Evolutionary conservation across 1,140 invertebrate species (phyloP).

Genomic region (Euwallacea similis): DNA sequence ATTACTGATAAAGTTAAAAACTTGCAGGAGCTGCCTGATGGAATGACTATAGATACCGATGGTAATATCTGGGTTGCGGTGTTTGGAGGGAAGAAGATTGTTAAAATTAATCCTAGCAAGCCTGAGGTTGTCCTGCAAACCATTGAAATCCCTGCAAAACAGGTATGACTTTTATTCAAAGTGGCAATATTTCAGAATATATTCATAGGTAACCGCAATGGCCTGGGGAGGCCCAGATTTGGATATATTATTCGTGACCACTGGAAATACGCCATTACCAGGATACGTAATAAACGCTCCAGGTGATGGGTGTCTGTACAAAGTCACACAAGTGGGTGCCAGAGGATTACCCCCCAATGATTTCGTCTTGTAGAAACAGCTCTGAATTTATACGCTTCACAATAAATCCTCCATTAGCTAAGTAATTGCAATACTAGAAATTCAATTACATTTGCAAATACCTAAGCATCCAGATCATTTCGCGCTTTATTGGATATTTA

Average conservation of each 20-base stretch:
- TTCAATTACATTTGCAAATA: background rate
- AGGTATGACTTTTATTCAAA: constrained; percentile 37
- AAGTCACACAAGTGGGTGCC: constrained; percentile 37
- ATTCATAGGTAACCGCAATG: constrained; percentile 68
- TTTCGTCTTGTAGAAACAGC: background rate
- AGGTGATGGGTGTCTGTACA: constrained; percentile 34
- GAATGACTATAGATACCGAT: constrained; percentile 69
- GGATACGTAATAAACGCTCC: constrained; percentile 9
- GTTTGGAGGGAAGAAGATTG: constrained; percentile 53
- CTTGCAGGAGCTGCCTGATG: constrained; percentile 59
- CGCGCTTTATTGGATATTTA: too few relatives aligned
- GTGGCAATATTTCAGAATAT: background rate
- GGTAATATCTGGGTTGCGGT: constrained; percentile 68
- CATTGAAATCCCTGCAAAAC: constrained; percentile 45
- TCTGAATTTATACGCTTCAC: too few relatives aligned
- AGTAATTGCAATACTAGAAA: too few relatives aligned
- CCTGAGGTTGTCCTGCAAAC: constrained; percentile 46
- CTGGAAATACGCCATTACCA: constrained; percentile 51
- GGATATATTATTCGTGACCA: constrained; percentile 75
- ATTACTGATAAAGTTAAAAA: constrained; percentile 36
- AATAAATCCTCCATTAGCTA: too few relatives aligned
- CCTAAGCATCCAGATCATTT: background rate
- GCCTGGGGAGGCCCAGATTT: constrained; percentile 76
- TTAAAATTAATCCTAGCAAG: constrained; percentile 50
- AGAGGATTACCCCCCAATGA: constrained; percentile 33